Evolutionary conservation across 2,113 vertebrate species (phyloP), one percentile per base, ranked within the genome.

Genomic region (Burhinus oedicnemus): DNA sequence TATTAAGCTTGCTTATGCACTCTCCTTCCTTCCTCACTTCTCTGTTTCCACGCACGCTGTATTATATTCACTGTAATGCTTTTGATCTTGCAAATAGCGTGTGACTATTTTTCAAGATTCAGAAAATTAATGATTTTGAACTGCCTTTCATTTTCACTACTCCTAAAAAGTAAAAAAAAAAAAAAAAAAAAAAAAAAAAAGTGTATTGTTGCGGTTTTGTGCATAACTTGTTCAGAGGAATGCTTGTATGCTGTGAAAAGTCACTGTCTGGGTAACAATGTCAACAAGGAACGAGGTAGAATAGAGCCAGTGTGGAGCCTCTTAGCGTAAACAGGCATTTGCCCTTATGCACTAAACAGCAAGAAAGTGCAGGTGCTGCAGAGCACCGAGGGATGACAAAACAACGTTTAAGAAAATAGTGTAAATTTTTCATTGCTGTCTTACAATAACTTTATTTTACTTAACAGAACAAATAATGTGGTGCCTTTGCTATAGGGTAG

Each of bases 41-140:
- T 42, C 29, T 12, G 2, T 36, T 49, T 36, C 58, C 17, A 2
- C 3, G 0, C 10, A 6, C 9, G 1, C 21, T 22, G 26, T 20
- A 1, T 40, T 30, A 2, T 1, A 21, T 40, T 38, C 32, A 13
- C 42, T 26, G 12, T 10, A 32, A 45, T 2, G 16, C 23, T 72
- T 58, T 3, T 6, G 80, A 18, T 36, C 30, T 15, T 3, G 1
- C 0, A 3, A 15, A 18, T 0, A 54, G 13, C 0, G 0, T 2
- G 0, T 2, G 52, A 14, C 9, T 18, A 0, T 22, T 88, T 52
- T 7, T 32, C 66, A 19, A 66, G 22, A 8, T 20, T 70, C 16
- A 11, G 51, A 47, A 70, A 61, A 44, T 22, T 6, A 8, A 16
- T 6, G 19, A 10, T 47, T 55, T 36, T 30, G 26, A n/a, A 22